Evolutionary conservation across 1,140 invertebrate genomes (phyloP), one percentile per base, ranked within the genome.

Genomic region (Zaprionus gabonicus): DNA sequence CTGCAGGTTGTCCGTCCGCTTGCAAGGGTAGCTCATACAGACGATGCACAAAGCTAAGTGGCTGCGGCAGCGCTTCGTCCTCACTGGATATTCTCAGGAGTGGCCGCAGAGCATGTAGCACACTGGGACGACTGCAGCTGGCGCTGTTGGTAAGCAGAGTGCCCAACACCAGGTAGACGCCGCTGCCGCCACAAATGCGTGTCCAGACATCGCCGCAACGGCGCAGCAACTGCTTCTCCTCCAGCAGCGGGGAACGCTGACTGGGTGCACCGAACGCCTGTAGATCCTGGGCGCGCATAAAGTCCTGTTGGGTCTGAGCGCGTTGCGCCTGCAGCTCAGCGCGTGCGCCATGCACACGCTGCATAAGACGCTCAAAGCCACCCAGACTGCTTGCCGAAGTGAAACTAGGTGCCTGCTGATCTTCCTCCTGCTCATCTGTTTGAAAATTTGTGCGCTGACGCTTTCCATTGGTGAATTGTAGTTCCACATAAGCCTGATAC

Each of bases 171-270:
- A 90, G 28, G 9, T 25, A 44, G 1, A 77, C 76, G 13, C 64
- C 76, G 46, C 78, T 76, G 0, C 81, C 79, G n/a, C 67, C 76
- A 51, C 79, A 82, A 0, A 84, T 55, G 20, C 85, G 73, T 9
- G 76, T 91, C 85, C 85, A 90, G 1, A 90, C 68, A 28, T 91
- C 86, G 6, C 85, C 86, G 4, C 72, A 77, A 7, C 85, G 81
- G 0, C 73, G 73, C 12, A 91, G 13, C 31, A 79, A 51, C 49
- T 85, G 81, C 53, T 90, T 90, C 62, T 90, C 85, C 28, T 91
- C 86, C 23, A 90, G 71, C 23, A 91, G 25, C 15, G 73, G 58
- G 0, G 85, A 82, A 1, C 85, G 82, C 57, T 75, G 59, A 3
- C 60, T 70, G 2, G 86, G 76, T 13, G 46, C 36, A 1, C 81